These are phyloP conservation scores for Apolygus lucorum DNA, from an alignment of 1,140 invertebrate genomes.

Conservation along the genomic window DNA sequence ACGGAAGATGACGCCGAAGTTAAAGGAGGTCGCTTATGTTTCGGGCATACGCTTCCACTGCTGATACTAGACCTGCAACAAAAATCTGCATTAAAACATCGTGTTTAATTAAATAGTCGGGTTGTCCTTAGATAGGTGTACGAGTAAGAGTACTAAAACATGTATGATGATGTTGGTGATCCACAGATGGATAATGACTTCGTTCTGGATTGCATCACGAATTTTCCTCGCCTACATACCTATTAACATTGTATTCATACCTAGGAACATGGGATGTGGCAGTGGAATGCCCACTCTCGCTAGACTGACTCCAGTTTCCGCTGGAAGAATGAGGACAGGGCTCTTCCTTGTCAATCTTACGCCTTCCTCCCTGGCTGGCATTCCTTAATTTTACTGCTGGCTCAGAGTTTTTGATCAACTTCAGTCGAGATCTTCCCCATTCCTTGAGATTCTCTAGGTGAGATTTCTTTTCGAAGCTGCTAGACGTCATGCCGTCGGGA, in stretches of 20 bases:
- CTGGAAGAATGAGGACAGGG: constrained; percentile 67
- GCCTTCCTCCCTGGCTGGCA: constrained; percentile 21
- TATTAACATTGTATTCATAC: too few species aligned
- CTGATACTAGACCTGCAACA: constrained; percentile 52
- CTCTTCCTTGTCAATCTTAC: constrained; percentile 47
- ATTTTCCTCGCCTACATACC: too few species aligned
- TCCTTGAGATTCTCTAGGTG: constrained; percentile 72
- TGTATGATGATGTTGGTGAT: too few species aligned
- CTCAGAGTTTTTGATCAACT: constrained; percentile 52
- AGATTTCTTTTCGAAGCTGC: constrained; percentile 55
- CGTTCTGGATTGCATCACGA: too few species aligned
- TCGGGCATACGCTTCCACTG: constrained; percentile 44
- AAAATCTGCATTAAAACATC: too few species aligned
- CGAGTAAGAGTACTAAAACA: background rate
- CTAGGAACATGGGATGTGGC: constrained; percentile 54
- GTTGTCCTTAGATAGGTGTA: background rate
- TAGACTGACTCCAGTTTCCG: constrained; percentile 89
- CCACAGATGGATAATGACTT: too few species aligned
- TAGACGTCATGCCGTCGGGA: constrained; percentile 42
- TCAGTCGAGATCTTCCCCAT: constrained; percentile 68
- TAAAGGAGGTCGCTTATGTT: constrained; percentile 29
- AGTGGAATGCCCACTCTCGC: constrained; percentile 71
- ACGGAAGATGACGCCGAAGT: constrained; percentile 57
- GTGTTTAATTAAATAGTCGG: too few species aligned
- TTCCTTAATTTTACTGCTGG: constrained; percentile 30